These are phyloP conservation scores for Perca flavescens DNA, from an alignment of 2,113 vertebrate species.

Conservation along the genomic window DNA sequence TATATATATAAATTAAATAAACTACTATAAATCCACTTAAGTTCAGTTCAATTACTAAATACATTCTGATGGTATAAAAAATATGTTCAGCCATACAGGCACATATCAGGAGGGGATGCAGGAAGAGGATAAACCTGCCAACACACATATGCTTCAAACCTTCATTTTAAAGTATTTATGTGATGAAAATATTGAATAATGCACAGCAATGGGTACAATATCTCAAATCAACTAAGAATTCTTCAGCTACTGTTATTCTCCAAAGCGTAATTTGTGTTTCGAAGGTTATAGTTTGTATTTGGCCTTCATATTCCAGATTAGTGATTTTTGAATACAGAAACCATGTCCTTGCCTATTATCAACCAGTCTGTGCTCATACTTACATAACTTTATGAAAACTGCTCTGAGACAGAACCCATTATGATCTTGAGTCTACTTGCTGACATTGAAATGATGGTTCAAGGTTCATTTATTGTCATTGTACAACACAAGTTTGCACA, in stretches of 20 bases:
- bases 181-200: conserved; percentile 39
- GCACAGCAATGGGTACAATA: background rate
- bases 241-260: conserved; percentile 5
- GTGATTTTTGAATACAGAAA: background rate
- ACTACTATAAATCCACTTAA: conserved; percentile 26
- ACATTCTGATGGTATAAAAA: conserved; percentile 44
- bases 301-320: background rate
- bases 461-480: background rate
- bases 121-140: conserved; percentile 31
- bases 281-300: background rate
- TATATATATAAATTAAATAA: no score
- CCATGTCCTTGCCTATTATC: background rate
- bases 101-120: conserved; percentile 12
- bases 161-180: conserved; percentile 20
- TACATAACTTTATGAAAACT: background rate
- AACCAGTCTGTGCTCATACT: background rate
- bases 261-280: conserved; percentile 14
- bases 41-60: conserved; percentile 28
- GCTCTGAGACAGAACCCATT: background rate
- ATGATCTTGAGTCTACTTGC: background rate
- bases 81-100: conserved; percentile 38
- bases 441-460: background rate
- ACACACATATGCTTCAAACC: conserved; percentile 31
- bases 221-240: background rate
- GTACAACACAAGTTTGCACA: background rate